A percentile compares a stretch with the other conserved stretches of the same genome.
phyloP scores from a whole-genome alignment of 2,113 vertebrate species.

The Reinhardtius hippoglossoides region DNA sequence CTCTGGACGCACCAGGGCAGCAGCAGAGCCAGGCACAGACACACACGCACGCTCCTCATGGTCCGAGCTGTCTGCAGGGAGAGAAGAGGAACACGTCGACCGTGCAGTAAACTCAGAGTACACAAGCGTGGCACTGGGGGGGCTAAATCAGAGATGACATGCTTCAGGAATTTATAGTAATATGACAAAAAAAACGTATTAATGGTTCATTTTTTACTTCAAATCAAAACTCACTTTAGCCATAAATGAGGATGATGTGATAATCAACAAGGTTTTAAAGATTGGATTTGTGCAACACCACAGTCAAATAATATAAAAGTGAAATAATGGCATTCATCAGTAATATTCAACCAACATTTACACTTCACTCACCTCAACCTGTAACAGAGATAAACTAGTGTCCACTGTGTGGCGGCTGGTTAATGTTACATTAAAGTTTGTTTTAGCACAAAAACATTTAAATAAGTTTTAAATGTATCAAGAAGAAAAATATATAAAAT shows the following conservation, averaged over 20 bases:
- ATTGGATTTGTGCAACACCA: not conserved
- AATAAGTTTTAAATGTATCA: not conserved
- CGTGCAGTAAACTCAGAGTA: not conserved
- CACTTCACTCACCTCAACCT: not conserved
- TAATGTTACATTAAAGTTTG: not conserved
- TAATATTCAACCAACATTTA: not conserved
- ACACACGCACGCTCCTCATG: slow-evolving; percentile 68
- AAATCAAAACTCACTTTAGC: not conserved
- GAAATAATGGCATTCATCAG: not conserved
- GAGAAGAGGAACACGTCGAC: slow-evolving; percentile 8
- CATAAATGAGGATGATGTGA: not conserved
- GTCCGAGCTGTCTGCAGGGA: slow-evolving; percentile 46
- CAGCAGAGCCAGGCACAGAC: slow-evolving; percentile 78
- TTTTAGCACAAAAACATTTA: not conserved
- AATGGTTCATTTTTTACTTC: not conserved
- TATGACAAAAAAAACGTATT: not conserved
- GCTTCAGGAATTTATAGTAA: not conserved
- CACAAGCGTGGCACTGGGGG: not conserved
- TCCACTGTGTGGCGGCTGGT: not conserved
- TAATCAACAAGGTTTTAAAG: not conserved
- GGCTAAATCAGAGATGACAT: not conserved
- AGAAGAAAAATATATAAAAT: not conserved
- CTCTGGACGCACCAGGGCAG: slow-evolving; percentile 62
- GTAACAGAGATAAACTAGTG: not conserved
- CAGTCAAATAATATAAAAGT: not conserved